phyloP scores from a whole-genome alignment of 35 echinoderm and acorn worm species.

The Heliocidaris tuberculata region DNA sequence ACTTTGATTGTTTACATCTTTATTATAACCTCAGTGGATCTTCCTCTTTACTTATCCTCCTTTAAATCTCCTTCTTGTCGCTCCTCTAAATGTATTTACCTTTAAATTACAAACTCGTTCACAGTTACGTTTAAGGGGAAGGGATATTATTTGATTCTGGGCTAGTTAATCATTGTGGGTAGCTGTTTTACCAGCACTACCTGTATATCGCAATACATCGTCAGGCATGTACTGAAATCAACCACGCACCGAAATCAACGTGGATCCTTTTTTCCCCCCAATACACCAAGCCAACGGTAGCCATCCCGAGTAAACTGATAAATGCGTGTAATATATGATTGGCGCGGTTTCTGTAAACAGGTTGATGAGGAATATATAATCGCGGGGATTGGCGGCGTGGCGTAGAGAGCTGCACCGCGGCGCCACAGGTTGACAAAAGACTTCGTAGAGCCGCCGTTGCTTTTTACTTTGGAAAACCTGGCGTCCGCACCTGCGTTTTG shows the following conservation, averaged over 20 bases:
- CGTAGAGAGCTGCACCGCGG: background rate
- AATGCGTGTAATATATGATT: slow-evolving; percentile 6
- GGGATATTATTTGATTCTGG: too few relatives aligned
- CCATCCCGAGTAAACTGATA: slow-evolving; percentile 1
- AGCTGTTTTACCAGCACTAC: background rate
- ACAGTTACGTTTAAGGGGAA: too few relatives aligned
- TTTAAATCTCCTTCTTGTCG: too few relatives aligned
- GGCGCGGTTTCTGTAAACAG: background rate
- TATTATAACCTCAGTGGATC: too few relatives aligned
- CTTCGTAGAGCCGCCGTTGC: background rate
- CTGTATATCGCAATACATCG: background rate
- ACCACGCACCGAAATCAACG: background rate
- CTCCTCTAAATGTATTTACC: too few relatives aligned
- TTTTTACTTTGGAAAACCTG: background rate
- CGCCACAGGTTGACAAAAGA: background rate
- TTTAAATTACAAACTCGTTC: too few relatives aligned
- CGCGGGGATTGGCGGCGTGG: background rate
- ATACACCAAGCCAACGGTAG: background rate
- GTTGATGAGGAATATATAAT: background rate
- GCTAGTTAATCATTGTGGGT: background rate
- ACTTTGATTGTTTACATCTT: too few relatives aligned
- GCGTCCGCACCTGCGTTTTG: background rate
- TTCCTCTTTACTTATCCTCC: too few relatives aligned
- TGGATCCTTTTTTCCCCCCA: background rate
- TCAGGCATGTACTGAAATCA: background rate